Percentiles rank a stretch among this genome's conserved stretches.
Evolutionary conservation across 2,888 invertebrate genomes (phyloP).

Genomic region (Scotopteryx bipunctaria): DNA sequence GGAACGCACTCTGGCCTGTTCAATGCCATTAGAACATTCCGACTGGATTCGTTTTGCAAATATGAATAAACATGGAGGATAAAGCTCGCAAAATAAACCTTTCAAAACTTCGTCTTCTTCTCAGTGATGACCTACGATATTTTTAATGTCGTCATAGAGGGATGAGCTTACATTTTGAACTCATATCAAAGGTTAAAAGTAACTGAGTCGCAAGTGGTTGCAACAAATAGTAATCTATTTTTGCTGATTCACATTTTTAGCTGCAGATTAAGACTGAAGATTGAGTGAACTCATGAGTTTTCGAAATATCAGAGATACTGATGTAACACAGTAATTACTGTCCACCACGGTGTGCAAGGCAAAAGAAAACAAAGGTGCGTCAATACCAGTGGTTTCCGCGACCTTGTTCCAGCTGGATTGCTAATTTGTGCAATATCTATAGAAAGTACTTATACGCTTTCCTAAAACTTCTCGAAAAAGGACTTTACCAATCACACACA

Average conservation of each 20-base stretch:
- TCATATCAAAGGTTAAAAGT: too few species aligned
- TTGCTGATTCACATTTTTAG: too few species aligned
- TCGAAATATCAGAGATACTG: neutral
- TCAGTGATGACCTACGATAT: too few species aligned
- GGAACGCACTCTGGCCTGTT: slow-evolving; percentile 51
- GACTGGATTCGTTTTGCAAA: slow-evolving; percentile 11
- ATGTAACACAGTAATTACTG: slow-evolving; percentile 18
- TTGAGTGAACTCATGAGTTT: neutral
- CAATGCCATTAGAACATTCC: slow-evolving; percentile 49
- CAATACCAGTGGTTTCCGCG: slow-evolving; percentile 40
- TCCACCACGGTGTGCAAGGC: slow-evolving; percentile 17
- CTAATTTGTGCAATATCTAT: slow-evolving; percentile 44
- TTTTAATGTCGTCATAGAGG: too few species aligned
- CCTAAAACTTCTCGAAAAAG: slow-evolving; percentile 43
- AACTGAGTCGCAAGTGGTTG: too few species aligned
- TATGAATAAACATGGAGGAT: too few species aligned
- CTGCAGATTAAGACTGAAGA: too few species aligned
- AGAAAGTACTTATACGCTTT: slow-evolving; percentile 64
- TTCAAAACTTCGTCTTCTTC: too few species aligned
- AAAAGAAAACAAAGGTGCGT: slow-evolving; percentile 46
- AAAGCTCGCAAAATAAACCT: neutral
- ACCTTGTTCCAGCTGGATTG: slow-evolving; percentile 50
- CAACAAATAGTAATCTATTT: too few species aligned
- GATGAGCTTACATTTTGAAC: too few species aligned
- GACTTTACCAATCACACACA: slow-evolving; percentile 39